phyloP scores from a whole-genome alignment of 2,888 invertebrate species.

The Mythimna pallens region DNA sequence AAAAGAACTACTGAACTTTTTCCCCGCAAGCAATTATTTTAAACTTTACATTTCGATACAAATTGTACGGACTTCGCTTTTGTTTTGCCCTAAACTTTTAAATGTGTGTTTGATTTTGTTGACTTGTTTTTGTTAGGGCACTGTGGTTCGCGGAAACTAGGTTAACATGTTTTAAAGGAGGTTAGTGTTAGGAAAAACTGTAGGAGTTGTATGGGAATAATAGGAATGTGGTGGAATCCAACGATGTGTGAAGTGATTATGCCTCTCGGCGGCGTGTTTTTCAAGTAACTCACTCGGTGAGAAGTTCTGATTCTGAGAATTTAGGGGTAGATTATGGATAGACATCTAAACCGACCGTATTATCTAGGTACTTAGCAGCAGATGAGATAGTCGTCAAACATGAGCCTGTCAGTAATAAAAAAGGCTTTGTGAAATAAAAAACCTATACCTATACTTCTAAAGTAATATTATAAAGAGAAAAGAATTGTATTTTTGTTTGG shows the following conservation, averaged over 20 bases:
- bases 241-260: slow-evolving; percentile 16
- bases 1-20: slow-evolving; percentile 58
- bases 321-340: background rate
- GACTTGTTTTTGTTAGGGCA: slow-evolving; percentile 50
- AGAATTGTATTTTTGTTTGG: too few relatives aligned
- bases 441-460: background rate
- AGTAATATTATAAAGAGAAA: too few relatives aligned
- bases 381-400: too few relatives aligned
- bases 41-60: slow-evolving; percentile 65
- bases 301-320: slow-evolving; percentile 7
- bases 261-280: slow-evolving; percentile 13
- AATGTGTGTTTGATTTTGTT: slow-evolving; percentile 61
- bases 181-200: slow-evolving; percentile 47
- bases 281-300: background rate
- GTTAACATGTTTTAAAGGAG: slow-evolving; percentile 56
- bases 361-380: too few relatives aligned
- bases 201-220: slow-evolving; percentile 34
- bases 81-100: slow-evolving; percentile 57
- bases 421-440: background rate
- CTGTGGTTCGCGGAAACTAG: slow-evolving; percentile 48
- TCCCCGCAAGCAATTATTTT: slow-evolving; percentile 62
- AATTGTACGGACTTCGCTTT: slow-evolving; percentile 52
- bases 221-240: slow-evolving; percentile 20
- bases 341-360: too few relatives aligned
- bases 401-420: too few relatives aligned